phyloP scores from a whole-genome alignment of 2,113 vertebrate genomes.

The Cynopterus brachyotis region DNA sequence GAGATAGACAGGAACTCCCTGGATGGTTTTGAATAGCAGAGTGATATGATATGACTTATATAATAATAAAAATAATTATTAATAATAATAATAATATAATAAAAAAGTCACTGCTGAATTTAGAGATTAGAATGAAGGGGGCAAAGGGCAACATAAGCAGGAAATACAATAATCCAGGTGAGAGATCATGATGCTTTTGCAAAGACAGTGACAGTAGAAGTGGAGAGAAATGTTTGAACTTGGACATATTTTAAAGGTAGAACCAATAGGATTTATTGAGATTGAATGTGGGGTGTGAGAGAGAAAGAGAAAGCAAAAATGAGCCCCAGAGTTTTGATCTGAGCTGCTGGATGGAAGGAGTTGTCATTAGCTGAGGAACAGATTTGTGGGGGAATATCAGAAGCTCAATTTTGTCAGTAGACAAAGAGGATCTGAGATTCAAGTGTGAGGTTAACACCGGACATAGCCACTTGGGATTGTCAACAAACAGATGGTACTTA shows the following conservation, averaged over 20 bases:
- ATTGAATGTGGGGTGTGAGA: neutral
- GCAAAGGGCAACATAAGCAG: neutral
- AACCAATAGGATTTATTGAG: neutral
- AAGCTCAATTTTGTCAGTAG: neutral
- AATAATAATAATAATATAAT: no score
- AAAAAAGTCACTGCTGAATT: neutral
- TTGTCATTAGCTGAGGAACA: neutral
- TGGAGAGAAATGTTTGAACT: neutral
- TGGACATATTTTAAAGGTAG: neutral
- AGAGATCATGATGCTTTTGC: neutral
- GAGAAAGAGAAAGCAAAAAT: neutral
- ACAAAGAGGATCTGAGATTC: neutral
- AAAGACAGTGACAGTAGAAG: neutral
- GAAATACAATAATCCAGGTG: neutral
- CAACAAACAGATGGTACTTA: neutral
- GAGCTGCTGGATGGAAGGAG: neutral
- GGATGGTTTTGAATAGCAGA: neutral
- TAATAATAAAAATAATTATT: no score
- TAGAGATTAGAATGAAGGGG: neutral
- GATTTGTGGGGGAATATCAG: neutral
- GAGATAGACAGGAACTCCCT: neutral
- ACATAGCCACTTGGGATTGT: neutral
- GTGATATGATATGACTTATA: neutral
- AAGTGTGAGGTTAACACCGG: neutral
- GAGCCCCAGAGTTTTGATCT: neutral